Base-by-base conservation (phyloP, 2,888 invertebrate species). In the Acronicta aceris region DNA sequence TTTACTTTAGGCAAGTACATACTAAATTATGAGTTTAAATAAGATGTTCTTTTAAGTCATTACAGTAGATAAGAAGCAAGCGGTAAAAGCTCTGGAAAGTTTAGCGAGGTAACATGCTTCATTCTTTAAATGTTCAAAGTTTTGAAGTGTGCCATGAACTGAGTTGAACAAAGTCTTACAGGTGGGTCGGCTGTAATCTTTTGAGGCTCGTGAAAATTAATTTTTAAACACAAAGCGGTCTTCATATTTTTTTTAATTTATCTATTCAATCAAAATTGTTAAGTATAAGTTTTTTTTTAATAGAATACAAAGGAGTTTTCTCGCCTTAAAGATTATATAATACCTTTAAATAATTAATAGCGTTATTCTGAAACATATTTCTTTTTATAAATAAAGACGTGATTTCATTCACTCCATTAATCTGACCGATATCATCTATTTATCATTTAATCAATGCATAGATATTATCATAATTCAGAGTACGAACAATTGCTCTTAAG, bases 191-290 rank as follows among this genome's bases (percentile, higher is more conserved):
- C 8, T 9, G 10, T 27, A 52, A 40, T 58, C 51, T 53, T 41
- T 48, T 59, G 52, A 42, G 43, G 16, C 42, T 41, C 41, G 52
- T 43, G 38, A 27, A 49, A 59, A 59, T 59, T 59, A 59, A 49
- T 54, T 59, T 49, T 21, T 17, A 49, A n/a, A 48, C 42, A 12
- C 25, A 42, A 42, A 43, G 41, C 33, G 12, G 7, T 12, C 16
- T 53, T 40, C 12, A 42, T n/a, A 48, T 36, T 43, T 36, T 15
- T 41, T 33, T 17, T 27, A 16, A 50, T 41, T 41, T 41, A 6
- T 12, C 10, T 30, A 13, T 41, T 21, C 9, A 40, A 17, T 30
- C 13, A 47, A 36, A 54, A 38, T 13, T 10, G 17, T 8, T 36
- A n/a, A n/a, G n/a, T n/a, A 12, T 6, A 30, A 16, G n/a, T 1